phyloP scores from a whole-genome alignment of 2,113 vertebrate genomes.

The Pimephales promelas region DNA sequence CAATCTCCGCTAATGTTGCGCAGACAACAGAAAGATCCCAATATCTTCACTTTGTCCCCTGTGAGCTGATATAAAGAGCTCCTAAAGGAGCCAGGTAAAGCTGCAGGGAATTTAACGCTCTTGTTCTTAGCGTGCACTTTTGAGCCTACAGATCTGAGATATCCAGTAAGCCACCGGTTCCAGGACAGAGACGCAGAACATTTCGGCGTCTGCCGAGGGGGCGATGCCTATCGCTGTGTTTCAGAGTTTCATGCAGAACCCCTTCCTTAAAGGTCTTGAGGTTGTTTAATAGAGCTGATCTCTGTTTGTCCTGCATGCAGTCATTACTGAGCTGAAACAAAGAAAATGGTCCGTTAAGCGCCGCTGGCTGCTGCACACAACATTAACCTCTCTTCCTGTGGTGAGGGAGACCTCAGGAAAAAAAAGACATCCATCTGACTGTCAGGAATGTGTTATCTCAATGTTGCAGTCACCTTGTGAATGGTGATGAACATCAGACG shows the following conservation, averaged over 20 bases:
- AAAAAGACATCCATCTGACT: conserved; percentile 43
- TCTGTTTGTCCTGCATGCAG: conserved; percentile 69
- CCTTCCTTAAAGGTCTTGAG: conserved; percentile 21
- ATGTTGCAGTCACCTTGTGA: neutral
- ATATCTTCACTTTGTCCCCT: conserved; percentile 49
- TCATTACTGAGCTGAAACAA: conserved; percentile 69
- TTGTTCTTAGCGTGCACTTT: neutral
- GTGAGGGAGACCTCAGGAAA: conserved; percentile 38
- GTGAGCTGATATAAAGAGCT: conserved; percentile 28
- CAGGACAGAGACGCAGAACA: conserved; percentile 42
- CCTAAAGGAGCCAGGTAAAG: conserved; percentile 18
- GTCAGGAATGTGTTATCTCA: conserved; percentile 34
- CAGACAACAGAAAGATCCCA: conserved; percentile 58
- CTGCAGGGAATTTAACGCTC: conserved; percentile 19
- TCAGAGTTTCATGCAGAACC: conserved; percentile 34
- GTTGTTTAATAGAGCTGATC: conserved; percentile 63
- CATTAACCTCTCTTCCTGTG: conserved; percentile 53
- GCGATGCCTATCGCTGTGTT: conserved; percentile 46
- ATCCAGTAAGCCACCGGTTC: conserved; percentile 41
- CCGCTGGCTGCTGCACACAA: conserved; percentile 59
- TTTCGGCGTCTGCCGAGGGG: neutral
- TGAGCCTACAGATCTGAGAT: conserved; percentile 42
- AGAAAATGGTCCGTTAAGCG: conserved; percentile 71
- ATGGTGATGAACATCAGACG: neutral
- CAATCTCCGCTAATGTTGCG: conserved; percentile 63